Percentiles rank a stretch among this genome's conserved stretches.
Conservation (phyloP, 2,113 vertebrate species). For the Pyrgilauda ruficollis region DNA sequence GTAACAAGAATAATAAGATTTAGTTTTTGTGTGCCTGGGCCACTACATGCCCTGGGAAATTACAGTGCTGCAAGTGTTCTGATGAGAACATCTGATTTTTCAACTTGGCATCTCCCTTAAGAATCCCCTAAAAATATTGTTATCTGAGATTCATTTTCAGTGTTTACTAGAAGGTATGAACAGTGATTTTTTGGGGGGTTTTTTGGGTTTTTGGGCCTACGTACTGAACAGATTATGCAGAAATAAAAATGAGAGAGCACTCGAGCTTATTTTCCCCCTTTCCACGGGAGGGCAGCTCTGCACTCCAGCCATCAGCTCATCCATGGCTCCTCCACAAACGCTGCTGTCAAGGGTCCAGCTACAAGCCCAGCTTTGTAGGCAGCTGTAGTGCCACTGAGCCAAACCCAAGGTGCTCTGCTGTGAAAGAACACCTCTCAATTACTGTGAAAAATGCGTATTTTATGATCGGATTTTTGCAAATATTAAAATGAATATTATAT, state of each 20-base stretch:
- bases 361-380: not conserved
- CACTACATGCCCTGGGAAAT: not conserved
- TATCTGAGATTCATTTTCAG: slow-evolving; percentile 24
- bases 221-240: not conserved
- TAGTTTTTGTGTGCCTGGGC: not conserved
- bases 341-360: not conserved
- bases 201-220: too few relatives aligned
- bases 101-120: not conserved
- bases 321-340: not conserved
- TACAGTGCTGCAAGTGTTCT: not conserved
- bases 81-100: not conserved
- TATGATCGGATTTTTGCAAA: too few relatives aligned
- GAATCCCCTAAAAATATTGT: not conserved
- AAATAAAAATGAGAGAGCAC: accelerated
- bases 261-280: not conserved
- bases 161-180: not conserved
- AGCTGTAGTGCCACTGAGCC: not conserved
- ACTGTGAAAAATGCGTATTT: too few relatives aligned
- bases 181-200: not conserved
- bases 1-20: not conserved
- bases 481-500: too few relatives aligned
- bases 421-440: not conserved
- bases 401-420: not conserved
- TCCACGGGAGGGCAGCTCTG: slow-evolving; percentile 19
- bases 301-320: not conserved